Evolutionary conservation across 2,888 invertebrate genomes (phyloP), one percentile per base, ranked within the genome.

Genomic region (Folsomia candida): DNA sequence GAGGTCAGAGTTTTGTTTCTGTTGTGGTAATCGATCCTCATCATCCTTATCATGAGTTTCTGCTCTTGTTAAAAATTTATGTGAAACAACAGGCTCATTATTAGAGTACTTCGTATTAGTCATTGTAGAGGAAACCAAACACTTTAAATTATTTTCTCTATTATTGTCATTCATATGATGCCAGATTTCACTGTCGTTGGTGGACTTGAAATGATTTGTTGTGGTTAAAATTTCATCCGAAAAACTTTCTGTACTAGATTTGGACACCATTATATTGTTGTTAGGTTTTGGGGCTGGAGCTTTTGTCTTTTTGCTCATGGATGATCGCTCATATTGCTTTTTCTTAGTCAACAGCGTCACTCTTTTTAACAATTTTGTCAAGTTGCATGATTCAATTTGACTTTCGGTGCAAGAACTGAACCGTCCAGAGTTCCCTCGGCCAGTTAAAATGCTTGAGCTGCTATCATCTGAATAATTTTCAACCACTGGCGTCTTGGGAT

Each of bases 381-480:
- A 67, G 47, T 76, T 68, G 68, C 79, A 79, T n/a, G 68, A 63
- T 29, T 73, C 77, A 9, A 73, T 74, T 70, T 79, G 78, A 27
- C 67, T 74, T 63, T 64, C 72, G 3, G 78, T 77, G 47, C 77
- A 77, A 57, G 70, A 73, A 57, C 73, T 76, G 58, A 77, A 79
- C 2, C 75, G 71, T 9, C 63, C 77, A 1, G 78, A 78, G 57
- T 79, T 78, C 63, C 78, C 79, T 14, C 14, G 4, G 6, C 37
- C 37, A 4, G 37, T 37, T 14, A 37, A 14, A 37, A 4, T 14
- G n/a, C n/a, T n/a, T n/a, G n/a, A n/a, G 6, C 6, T 9, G 14
- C 73, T 77, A 18, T 78, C 79, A 37, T 79, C 78, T 51, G 76
- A 78, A 22, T 76, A 70, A 69, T 79, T 76, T 64, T 79, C 78